A percentile compares a stretch with the other conserved stretches of the same genome.
These are phyloP conservation scores for Aegotheles bennettii DNA, from an alignment of 2,113 vertebrate species.

Conservation along the genomic window DNA sequence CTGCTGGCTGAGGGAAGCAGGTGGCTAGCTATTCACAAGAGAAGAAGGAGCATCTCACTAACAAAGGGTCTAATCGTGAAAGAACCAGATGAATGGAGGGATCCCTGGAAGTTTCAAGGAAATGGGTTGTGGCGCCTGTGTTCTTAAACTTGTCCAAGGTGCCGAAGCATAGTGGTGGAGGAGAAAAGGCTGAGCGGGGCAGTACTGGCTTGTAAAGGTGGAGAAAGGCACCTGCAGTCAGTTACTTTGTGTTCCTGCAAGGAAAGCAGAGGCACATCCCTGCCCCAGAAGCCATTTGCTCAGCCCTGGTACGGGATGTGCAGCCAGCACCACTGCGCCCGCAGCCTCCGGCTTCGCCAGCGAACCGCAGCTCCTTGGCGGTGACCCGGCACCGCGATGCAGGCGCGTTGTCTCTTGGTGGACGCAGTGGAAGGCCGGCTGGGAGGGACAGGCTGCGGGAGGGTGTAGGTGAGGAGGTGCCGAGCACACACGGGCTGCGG, in stretches of 20 bases:
- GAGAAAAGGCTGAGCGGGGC: not conserved
- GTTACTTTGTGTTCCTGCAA: not conserved
- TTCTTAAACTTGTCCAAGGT: not conserved
- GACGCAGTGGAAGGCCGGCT: not conserved
- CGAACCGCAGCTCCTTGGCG: not conserved
- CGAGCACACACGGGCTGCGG: too few relatives aligned
- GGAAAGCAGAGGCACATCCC: not conserved
- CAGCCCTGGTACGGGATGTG: rapidly evolving
- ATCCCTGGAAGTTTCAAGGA: not conserved
- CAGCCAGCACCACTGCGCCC: not conserved
- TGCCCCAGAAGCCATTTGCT: not conserved
- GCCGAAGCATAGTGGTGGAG: not conserved
- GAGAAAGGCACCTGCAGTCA: not conserved
- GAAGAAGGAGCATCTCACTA: not conserved
- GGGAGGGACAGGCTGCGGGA: not conserved
- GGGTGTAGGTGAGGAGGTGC: not conserved
- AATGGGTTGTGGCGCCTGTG: not conserved
- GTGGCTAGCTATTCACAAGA: not conserved
- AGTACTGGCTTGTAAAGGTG: not conserved
- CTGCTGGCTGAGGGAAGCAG: not conserved
- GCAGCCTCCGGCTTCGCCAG: not conserved
- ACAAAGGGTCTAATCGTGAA: not conserved
- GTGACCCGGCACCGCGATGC: not conserved
- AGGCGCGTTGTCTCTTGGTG: not conserved
- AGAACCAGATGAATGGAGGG: not conserved